Percentiles rank a stretch among this genome's conserved stretches.
Conservation (phyloP, 2,113 vertebrate genomes). For the Astur gentilis region DNA sequence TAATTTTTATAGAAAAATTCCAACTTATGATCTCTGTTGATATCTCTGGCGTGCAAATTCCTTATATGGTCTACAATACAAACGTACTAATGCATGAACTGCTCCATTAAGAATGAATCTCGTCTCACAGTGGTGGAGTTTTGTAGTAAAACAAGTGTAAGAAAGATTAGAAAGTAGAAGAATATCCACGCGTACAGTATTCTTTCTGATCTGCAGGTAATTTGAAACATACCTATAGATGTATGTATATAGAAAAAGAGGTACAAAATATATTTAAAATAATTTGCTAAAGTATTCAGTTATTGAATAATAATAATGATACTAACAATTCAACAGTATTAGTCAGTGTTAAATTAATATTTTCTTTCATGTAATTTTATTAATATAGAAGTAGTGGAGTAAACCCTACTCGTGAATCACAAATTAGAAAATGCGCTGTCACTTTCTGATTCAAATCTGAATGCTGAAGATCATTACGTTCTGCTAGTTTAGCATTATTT, state of each 20-base stretch:
- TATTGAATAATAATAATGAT: neutral
- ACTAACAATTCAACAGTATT: neutral
- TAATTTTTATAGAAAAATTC: neutral
- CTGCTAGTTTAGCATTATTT: neutral
- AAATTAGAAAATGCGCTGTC: neutral
- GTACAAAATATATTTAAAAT: neutral
- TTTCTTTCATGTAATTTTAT: neutral
- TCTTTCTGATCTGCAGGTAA: neutral
- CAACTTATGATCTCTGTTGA: neutral
- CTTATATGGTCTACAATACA: neutral
- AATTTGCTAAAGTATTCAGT: neutral
- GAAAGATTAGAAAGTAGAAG: neutral
- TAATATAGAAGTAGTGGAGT: neutral
- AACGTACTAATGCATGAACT: neutral
- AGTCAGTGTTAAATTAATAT: neutral
- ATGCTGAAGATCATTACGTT: neutral
- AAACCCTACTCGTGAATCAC: neutral
- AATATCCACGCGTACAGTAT: fast-evolving
- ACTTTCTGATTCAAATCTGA: neutral
- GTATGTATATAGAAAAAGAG: neutral
- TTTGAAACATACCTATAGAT: neutral
- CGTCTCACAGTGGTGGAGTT: neutral
- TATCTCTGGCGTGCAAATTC: neutral
- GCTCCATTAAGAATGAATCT: neutral
- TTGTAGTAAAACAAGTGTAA: neutral